Percentiles rank a stretch among this genome's conserved stretches.
These are phyloP conservation scores for Amyelois transitella DNA, from an alignment of 1,140 invertebrate genomes.

Conservation along the genomic window DNA sequence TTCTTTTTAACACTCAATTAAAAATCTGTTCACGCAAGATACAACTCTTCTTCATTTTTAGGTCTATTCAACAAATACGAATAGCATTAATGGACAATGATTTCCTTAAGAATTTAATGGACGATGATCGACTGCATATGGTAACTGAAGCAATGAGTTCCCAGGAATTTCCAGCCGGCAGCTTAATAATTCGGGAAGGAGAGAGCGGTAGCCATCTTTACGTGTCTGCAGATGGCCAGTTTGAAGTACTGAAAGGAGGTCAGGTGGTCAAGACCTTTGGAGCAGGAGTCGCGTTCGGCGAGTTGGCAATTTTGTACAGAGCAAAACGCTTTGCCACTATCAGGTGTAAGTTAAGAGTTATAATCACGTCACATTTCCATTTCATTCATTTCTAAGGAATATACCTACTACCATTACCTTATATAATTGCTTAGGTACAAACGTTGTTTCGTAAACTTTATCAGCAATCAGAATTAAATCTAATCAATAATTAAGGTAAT, in stretches of 20 bases:
- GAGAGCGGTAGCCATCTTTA: constrained; percentile 87
- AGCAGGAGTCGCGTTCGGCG: constrained; percentile 92
- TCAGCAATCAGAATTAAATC: too few species aligned
- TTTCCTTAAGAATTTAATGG: constrained; percentile 92
- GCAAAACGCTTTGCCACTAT: constrained; percentile 92
- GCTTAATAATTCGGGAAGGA: constrained; percentile 91
- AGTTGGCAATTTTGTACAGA: constrained; percentile 95
- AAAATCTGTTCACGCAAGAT: too few species aligned
- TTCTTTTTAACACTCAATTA: constrained; percentile 6
- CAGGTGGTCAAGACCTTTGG: constrained; percentile 86
- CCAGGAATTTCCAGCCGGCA: constrained; percentile 82
- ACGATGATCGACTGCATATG: constrained; percentile 85
- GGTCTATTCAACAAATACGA: constrained; percentile 73
- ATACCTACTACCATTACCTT: too few species aligned
- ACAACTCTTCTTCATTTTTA: constrained; percentile 19
- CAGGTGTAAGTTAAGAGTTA: constrained; percentile 76
- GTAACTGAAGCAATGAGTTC: constrained; percentile 95
- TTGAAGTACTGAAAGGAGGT: constrained; percentile 89
- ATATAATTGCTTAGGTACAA: too few species aligned
- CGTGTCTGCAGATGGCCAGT: constrained; percentile 88
- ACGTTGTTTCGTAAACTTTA: too few species aligned
- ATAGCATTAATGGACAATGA: constrained; percentile 88
- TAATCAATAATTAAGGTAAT: too few species aligned
- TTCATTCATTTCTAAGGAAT: too few species aligned
- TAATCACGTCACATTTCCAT: too few species aligned